Evolutionary conservation across 2,797 vertebrate species (phyloP), one percentile per base, ranked within the genome.

Genomic region (Sebastes goodei): DNA sequence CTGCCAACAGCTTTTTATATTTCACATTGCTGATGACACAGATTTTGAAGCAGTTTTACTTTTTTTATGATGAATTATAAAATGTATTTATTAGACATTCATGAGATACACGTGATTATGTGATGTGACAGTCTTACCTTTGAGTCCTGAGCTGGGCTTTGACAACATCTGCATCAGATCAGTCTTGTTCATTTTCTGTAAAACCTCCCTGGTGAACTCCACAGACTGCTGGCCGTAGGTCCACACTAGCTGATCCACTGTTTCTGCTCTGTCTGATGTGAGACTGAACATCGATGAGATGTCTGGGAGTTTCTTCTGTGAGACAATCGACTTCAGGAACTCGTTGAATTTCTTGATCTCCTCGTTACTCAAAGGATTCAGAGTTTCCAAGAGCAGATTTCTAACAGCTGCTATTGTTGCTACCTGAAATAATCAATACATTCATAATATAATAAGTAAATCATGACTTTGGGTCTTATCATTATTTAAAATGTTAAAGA

Each of bases 281-380:
- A 0, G 0, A 1, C 0, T 20, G 14, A 12, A 3, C 1, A 3
- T 7, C 0, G 0, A 3, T 20, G 33, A 5, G 7, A 56, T 15
- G 1, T 29, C 0, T 62, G 1, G 17, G 6, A 14, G 8, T 1
- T 11, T 0, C 7, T 11, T 35, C 3, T 15, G 2, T 14, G 2
- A 7, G 23, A 6, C 2, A 6, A 12, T 46, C 2, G 6, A 7
- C 70, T 5, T 5, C 33, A 80, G 69, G 10, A 49, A 5, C 20
- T n/a, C 0, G 4, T 3, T n/a, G 30, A 86, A 83, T 7, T 12
- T 4, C 1, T 6, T 0, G 1, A 82, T 4, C n/a, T 77, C 70
- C 0, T 1, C 0, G 0, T n/a, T 0, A 12, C 15, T 29, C 7
- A 84, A 68, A 29, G 11, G 6, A 4, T 12, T 4, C n/a, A 81